Percentiles rank a stretch among this genome's conserved stretches.
Conservation (phyloP, 2,888 invertebrate genomes). For the Octonoba sinensis region DNA sequence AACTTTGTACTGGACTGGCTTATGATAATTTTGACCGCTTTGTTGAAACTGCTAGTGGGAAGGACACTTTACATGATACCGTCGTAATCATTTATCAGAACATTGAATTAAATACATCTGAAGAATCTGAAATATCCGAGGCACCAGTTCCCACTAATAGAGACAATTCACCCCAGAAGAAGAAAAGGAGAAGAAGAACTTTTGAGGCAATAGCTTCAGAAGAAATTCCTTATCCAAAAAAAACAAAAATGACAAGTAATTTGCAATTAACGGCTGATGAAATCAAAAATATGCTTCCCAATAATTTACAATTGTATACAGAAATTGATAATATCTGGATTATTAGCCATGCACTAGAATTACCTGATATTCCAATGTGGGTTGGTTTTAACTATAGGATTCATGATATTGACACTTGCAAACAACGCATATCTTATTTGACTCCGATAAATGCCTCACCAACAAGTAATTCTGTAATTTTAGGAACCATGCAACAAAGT, state of each 20-base stretch:
- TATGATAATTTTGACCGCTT: constrained; percentile 1
- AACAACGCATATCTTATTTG: neutral
- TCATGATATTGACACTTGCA: neutral
- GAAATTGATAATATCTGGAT: neutral
- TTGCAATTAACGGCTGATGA: neutral
- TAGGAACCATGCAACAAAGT: neutral
- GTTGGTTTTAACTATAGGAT: neutral
- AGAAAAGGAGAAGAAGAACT: neutral
- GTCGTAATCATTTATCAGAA: neutral
- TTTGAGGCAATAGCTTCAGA: neutral
- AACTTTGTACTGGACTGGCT: neutral
- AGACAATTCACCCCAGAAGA: neutral
- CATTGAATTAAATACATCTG: neutral
- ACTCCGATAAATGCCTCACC: neutral
- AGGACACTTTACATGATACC: neutral
- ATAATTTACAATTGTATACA: neutral
- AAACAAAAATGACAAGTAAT: neutral
- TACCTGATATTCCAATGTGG: neutral
- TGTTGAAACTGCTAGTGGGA: neutral
- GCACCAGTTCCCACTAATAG: neutral
- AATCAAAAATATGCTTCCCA: neutral
- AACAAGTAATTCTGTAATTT: neutral
- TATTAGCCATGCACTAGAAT: neutral
- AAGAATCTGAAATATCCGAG: neutral
- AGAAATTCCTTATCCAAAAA: neutral